Conservation (phyloP, 2,797 vertebrate species). For the Sciaenops ocellatus region DNA sequence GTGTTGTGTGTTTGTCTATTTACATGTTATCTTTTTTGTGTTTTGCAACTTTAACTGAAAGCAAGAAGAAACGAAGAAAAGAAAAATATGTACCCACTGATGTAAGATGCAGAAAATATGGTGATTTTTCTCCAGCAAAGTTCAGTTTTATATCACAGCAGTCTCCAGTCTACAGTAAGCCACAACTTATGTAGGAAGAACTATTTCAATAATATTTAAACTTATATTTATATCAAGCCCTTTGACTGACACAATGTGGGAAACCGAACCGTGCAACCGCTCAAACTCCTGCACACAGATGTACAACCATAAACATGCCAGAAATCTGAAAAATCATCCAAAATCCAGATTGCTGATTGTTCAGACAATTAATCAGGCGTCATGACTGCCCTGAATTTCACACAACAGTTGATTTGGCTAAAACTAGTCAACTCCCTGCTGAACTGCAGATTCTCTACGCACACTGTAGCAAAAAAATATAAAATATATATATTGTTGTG, state of each 20-base stretch:
- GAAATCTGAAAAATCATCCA: too few relatives aligned
- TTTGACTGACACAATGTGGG: background rate
- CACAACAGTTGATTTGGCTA: background rate
- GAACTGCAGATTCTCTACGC: background rate
- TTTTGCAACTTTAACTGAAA: background rate
- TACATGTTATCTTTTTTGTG: background rate
- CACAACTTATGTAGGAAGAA: background rate
- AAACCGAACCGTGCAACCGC: background rate
- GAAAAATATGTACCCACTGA: background rate
- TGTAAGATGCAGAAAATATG: background rate
- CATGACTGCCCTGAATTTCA: background rate
- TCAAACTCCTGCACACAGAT: background rate
- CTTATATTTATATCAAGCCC: background rate
- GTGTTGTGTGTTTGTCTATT: background rate
- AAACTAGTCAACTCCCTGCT: background rate
- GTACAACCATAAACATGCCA: background rate
- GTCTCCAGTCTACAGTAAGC: background rate
- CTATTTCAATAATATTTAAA: background rate
- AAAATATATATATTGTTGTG: background rate
- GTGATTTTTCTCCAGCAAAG: background rate
- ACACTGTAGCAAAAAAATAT: background rate
- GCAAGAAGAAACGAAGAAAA: background rate
- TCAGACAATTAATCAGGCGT: background rate
- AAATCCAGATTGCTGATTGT: background rate
- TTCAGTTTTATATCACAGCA: background rate